Evolutionary conservation across 2,888 invertebrate species (phyloP), one percentile per base, ranked within the genome.

Genomic region (Drosophila kuntzei): DNA sequence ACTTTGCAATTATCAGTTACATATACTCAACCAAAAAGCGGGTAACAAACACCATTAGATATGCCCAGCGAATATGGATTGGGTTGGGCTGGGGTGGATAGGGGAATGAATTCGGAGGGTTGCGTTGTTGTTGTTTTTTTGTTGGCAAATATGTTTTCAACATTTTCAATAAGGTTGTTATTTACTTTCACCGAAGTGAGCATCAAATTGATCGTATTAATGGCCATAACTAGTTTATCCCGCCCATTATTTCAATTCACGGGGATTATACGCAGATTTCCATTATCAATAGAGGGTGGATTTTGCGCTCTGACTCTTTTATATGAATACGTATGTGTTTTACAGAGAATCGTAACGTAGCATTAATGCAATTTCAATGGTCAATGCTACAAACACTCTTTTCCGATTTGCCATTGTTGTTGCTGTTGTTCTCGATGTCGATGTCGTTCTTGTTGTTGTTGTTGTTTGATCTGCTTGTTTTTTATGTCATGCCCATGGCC

Each of bases 171-270:
- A 89, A 88, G 87, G 87, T 87, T 90, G 87, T 90, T 87, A 86
- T 86, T 89, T 90, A 86, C 90, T 90, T 87, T 80, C 90, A 84
- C 81, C 84, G 83, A 91, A 90, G 88, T 91, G 91, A 90, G 89
- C 91, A 91, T 87, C 91, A 92, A 92, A 92, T 92, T 92, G 92
- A 91, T 92, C 91, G 91, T 91, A 92, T 92, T 92, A 92, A 91
- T 91, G 91, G 89, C 90, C 89, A 90, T 92, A 91, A 92, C 91
- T 91, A 91, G 91, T 92, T 92, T 91, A 92, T 91, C 82, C 92
- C 91, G 91, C 92, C 92, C 92, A 90, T 87, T 89, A 90, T 89
- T 90, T 92, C 91, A 91, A 90, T 90, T 91, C 90, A 50, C 43
- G 81, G 76, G 88, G 90, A 92, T 91, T 91, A 90, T 89, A 86